Conservation (phyloP, 2,797 vertebrate species). For the Oceanodroma leucorhoa region DNA sequence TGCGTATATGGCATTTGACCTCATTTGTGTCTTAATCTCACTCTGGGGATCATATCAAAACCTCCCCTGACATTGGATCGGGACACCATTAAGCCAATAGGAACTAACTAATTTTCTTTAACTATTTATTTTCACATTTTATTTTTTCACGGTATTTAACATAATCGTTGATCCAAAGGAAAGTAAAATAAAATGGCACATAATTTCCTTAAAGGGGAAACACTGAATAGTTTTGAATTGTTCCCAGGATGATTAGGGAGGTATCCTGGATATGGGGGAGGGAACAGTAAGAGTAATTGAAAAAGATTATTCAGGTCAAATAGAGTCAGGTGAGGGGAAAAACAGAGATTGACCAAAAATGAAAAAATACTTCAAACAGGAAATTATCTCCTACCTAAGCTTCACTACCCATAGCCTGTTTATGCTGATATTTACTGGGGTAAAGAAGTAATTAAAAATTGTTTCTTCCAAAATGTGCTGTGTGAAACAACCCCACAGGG, state of each 20-base stretch:
- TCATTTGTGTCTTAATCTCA: no score
- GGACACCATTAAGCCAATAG: background rate
- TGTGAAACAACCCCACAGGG: background rate
- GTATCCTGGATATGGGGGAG: accelerated
- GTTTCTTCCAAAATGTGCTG: background rate
- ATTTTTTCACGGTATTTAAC: background rate
- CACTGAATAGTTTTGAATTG: background rate
- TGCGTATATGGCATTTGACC: no score
- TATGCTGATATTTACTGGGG: background rate
- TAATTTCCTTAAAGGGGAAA: background rate
- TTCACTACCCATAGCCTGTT: background rate
- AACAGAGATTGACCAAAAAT: background rate
- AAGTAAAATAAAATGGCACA: background rate
- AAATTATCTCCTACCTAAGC: background rate
- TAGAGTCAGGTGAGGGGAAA: background rate
- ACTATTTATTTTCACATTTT: background rate
- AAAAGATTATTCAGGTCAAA: background rate
- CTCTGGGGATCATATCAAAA: no score
- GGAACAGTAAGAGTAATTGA: background rate
- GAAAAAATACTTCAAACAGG: background rate
- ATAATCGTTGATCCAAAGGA: background rate
- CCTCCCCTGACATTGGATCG: no score
- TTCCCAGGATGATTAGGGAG: background rate
- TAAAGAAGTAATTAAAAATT: background rate
- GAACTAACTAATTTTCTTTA: background rate